Evolutionary conservation across 37 sponge, comb jelly and placozoan genomes (phyloP), one percentile per base, ranked within the genome.

Genomic region (Diacarnus erythraeanus): DNA sequence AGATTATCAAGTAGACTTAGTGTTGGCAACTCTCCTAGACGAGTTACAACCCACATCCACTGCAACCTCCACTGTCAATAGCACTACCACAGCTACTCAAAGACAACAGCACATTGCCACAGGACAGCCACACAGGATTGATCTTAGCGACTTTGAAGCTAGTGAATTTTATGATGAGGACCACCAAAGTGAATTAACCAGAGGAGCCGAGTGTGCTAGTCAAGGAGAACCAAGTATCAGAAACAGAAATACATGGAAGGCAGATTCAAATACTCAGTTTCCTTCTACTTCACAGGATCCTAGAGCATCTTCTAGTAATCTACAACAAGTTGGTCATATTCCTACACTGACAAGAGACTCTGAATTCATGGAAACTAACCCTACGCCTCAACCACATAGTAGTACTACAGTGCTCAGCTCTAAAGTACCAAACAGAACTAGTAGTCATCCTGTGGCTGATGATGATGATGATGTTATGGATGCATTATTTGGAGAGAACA

Each of bases 1-100:
- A 0, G 76, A 75, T 2, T 91, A 75, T 41, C 56, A 73, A 40
- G 96, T 86, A 0, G 96, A 95, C 84, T 80, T 95, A 76, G 96
- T 95, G 17, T 56, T 95, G 79, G 96, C 96, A 36, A 92, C 93
- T 42, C 81, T 95, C 3, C 76, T 80, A 37, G 93, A 88, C 33
- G 51, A 65, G 5, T 26, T 35, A 3, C 2, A 3, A 5, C 31
- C 34, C 3, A 31, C 29, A 30, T 31, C 66, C 66, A 65, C 35
- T 5, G 9, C 30, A 31, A 65, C 66, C 34, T 8, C 66, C 17
- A 6, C 66, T 23, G 9, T 10, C 42, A 71, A 2, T n/a, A 40
- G 3, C 15, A 4, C 71, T 43, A 43, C 33, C 74, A 74, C 57
- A 30, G 51, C 36, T 2, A 12, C 38, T 15, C 74, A 33, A 35